phyloP scores from a whole-genome alignment of 2,888 invertebrate genomes.

The Drosophila fulvimacula region DNA sequence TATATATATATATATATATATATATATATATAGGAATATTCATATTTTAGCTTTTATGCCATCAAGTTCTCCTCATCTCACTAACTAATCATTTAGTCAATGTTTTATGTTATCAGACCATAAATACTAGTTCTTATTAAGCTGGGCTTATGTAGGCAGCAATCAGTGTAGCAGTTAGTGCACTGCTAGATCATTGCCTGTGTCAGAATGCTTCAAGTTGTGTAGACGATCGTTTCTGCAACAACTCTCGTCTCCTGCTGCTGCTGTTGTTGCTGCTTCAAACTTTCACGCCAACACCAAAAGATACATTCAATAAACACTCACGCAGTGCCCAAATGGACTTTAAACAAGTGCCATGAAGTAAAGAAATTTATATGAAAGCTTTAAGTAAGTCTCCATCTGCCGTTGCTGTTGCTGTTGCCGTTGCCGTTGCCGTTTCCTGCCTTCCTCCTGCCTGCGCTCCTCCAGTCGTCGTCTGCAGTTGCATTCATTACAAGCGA shows the following conservation, averaged over 20 bases:
- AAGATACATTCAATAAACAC: constrained; percentile 71
- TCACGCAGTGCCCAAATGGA: constrained; percentile 77
- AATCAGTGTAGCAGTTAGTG: constrained; percentile 8
- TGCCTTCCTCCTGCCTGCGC: constrained; percentile 3
- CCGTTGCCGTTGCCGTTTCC: constrained; percentile 28
- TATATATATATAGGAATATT: too few relatives aligned
- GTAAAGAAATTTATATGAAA: constrained; percentile 74
- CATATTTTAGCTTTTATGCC: neutral
- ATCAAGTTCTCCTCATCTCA: neutral
- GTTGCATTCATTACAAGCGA: constrained; percentile 79
- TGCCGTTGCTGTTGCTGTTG: constrained; percentile 9
- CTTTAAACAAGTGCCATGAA: constrained; percentile 80
- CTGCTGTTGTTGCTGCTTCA: constrained; percentile 9
- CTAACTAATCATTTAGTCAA: neutral
- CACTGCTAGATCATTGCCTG: constrained; percentile 14
- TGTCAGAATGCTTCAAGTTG: constrained; percentile 27
- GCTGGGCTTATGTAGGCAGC: constrained; percentile 1
- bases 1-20: neutral
- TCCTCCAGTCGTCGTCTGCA: constrained; percentile 43
- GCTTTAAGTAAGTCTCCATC: constrained; percentile 74
- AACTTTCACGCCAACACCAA: constrained; percentile 51
- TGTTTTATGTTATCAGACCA: neutral
- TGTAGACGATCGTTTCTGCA: constrained; percentile 1
- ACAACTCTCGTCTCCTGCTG: neutral
- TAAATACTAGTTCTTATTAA: neutral